Base-by-base conservation (phyloP, 1,140 invertebrate genomes). In the Procambarus virginalis region DNA sequence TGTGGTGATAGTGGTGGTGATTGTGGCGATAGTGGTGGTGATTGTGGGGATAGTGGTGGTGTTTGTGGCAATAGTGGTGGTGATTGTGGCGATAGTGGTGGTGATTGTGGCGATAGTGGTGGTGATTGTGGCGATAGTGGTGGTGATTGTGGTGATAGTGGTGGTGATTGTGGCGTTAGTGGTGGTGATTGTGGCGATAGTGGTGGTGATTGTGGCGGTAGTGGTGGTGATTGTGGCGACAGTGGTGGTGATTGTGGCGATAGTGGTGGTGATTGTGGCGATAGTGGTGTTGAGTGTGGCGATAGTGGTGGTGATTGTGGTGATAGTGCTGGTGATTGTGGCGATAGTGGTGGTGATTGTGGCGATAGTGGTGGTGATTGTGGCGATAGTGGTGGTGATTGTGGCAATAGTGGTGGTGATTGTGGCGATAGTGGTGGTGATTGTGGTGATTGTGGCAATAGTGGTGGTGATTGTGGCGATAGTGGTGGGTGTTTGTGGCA, bases 171-270 rank as follows among this genome's bases (percentile, higher is more conserved):
- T n/a, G n/a, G n/a, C n/a, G n/a, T n/a, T n/a, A n/a, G 60, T 22
- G 68, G 82, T 84, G 68, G 82, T 70, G 68, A 60, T 70, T 68
- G 82, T 84, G 68, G 82, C 45, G 68, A 49, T 84, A 70, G 64
- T 84, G 68, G 64, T 70, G 68, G 64, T 84, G 68, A 49, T 70
- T 34, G n/a, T n/a, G n/a, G n/a, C n/a, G n/a, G n/a, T n/a, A n/a
- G n/a, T n/a, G n/a, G 34, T 34, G 34, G 34, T 1, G 34, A 34
- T n/a, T n/a, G n/a, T n/a, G n/a, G n/a, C n/a, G n/a, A n/a, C n/a
- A n/a, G n/a, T n/a, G n/a, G n/a, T n/a, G n/a, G n/a, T n/a, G n/a
- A n/a, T n/a, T n/a, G n/a, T n/a, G n/a, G n/a, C n/a, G n/a, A n/a
- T 34, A 34, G 34, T 34, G 34, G 34, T 34, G 34, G 34, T 34